Base-by-base conservation (phyloP, 1,140 invertebrate genomes). In the Apolygus lucorum region DNA sequence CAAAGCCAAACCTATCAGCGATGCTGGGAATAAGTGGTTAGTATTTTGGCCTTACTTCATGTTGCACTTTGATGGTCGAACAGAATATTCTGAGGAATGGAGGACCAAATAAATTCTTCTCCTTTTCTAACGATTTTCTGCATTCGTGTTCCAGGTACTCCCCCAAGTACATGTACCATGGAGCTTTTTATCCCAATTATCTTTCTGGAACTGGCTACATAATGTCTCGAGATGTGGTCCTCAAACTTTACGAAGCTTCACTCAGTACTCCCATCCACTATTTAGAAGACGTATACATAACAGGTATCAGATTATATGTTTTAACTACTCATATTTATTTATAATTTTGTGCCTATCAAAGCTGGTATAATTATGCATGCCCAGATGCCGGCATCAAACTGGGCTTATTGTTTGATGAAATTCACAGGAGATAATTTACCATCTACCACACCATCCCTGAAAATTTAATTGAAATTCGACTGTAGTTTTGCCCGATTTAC, bases 271-370 rank as follows among this genome's bases (percentile, higher is more conserved):
- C 86, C 4, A 80, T 91, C 34, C 84, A 93, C 71, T 88, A 92
- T 76, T 77, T 93, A 24, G 93, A 95, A 77, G 93, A 95, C 76
- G 88, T 95, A 63, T 95, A 88, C 76, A 84, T 94, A 17, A 95
- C 92, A 2, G 93, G 92, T 84, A 74, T 78, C 14, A 52, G 17
- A 42, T 42, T 42, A n/a, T n/a, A n/a, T n/a, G n/a, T n/a, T n/a
- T n/a, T n/a, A n/a, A n/a, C n/a, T n/a, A n/a, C n/a, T n/a, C n/a
- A n/a, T n/a, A n/a, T n/a, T 22, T 11, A 67, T 17, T 72, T 67
- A 22, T 69, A 25, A 11, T 63, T 63, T 25, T 63, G 13, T 63
- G 22, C 8, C n/a, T 11, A 63, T 25, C 11, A 63, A 63, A n/a
- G n/a, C 62, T 21, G 8, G 11, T 21, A 13, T 11, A 63, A 63